Conservation (phyloP, 1,140 invertebrate genomes). For the Zaprionus nigranus region DNA sequence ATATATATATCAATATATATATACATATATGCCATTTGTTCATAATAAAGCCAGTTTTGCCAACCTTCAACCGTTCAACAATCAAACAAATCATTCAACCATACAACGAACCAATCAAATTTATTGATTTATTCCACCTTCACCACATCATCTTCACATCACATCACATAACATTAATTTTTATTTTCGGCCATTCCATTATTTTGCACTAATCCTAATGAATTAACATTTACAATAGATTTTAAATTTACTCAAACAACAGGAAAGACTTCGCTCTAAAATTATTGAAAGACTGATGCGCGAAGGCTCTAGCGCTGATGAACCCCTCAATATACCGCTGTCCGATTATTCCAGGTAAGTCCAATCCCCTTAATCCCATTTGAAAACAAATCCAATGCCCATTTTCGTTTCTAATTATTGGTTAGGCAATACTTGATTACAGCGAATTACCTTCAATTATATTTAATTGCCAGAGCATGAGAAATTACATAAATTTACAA, state of each 20-base stretch:
- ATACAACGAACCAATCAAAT: neutral
- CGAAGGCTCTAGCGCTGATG: slow-evolving; percentile 94
- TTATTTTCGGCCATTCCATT: slow-evolving; percentile 38
- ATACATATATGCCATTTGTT: slow-evolving; percentile 5
- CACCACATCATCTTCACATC: too few relatives aligned
- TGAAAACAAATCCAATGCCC: too few relatives aligned
- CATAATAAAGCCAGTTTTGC: slow-evolving; percentile 14
- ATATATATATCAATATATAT: slow-evolving; percentile 10
- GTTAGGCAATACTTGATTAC: too few relatives aligned
- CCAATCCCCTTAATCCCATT: neutral
- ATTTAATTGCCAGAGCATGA: too few relatives aligned
- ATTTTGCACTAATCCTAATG: slow-evolving; percentile 79
- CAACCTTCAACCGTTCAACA: neutral
- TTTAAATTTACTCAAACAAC: slow-evolving; percentile 83
- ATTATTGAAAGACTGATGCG: slow-evolving; percentile 91
- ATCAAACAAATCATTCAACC: neutral
- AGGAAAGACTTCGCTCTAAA: slow-evolving; percentile 91
- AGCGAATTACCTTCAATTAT: too few relatives aligned
- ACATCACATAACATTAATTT: slow-evolving; percentile 8
- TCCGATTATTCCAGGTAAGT: slow-evolving; percentile 93
- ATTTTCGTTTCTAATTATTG: too few relatives aligned
- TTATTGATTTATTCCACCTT: slow-evolving; percentile 8
- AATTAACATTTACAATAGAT: slow-evolving; percentile 82
- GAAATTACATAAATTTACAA: too few relatives aligned
- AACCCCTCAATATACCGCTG: slow-evolving; percentile 92